Conservation (phyloP, 2,113 vertebrate genomes). For the Agapornis roseicollis region DNA sequence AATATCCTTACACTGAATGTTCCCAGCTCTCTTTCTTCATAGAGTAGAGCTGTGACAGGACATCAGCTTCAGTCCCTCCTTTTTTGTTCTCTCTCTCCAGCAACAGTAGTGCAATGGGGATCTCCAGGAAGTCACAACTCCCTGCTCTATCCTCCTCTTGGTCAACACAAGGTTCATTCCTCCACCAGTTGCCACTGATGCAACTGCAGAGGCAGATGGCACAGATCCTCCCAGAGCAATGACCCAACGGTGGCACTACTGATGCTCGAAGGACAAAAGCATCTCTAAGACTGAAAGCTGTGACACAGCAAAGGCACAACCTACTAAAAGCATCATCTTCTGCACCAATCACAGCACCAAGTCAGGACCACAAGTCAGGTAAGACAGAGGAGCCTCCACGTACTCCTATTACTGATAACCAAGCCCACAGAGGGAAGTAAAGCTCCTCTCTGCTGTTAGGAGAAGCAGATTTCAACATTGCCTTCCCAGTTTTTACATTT, state of each 20-base stretch:
- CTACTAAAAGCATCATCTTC: rapidly evolving
- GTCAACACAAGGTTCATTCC: neutral
- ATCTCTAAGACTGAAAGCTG: rapidly evolving
- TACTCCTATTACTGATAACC: rapidly evolving
- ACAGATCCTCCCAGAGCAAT: rapidly evolving
- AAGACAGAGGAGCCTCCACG: rapidly evolving
- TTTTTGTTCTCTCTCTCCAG: neutral
- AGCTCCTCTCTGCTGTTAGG: neutral
- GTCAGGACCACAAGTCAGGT: neutral
- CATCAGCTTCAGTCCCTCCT: neutral
- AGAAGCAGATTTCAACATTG: neutral
- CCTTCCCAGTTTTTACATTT: neutral
- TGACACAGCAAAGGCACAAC: neutral
- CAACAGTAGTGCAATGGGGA: neutral
- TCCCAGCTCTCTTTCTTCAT: neutral
- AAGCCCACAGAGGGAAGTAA: neutral
- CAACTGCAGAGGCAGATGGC: rapidly evolving
- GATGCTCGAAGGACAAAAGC: neutral
- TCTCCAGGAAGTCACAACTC: neutral
- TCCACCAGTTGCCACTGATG: neutral
- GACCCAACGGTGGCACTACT: rapidly evolving
- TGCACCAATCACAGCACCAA: rapidly evolving
- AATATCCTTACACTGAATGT: neutral
- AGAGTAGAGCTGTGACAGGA: neutral
- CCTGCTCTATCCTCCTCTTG: neutral